Base-by-base conservation (phyloP, 2,888 invertebrate species). In the Hirtodrosophila alboralis region DNA sequence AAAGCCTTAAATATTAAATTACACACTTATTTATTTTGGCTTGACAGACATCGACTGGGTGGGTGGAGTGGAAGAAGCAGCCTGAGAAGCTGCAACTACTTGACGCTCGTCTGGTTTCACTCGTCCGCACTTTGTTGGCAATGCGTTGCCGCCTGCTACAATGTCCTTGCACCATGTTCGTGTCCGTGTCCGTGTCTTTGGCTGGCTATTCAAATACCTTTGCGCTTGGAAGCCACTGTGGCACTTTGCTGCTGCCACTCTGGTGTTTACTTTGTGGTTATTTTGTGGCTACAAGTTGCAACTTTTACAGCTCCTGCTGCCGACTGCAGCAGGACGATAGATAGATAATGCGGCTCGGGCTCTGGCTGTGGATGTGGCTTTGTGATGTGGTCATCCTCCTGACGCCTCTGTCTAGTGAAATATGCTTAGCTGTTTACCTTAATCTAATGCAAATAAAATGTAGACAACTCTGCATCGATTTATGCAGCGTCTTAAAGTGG, bases 211-310 rank as follows among this genome's bases (percentile, higher is more conserved):
- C 75, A 81, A 84, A 80, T 80, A 76, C 67, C 76, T 60, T 66
- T 58, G 52, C 34, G 13, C 49, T 48, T 18, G 57, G 14, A 44
- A 43, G 34, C 58, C 48, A 49, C 37, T 41, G 31, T 34, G 41
- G 27, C 56, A 45, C 38, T 43, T 36, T 54, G 21, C 48, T 9
- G 31, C 34, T 57, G 77, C 60, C 71, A 75, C 79, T 85, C 59
- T 67, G 64, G 81, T 83, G 81, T 83, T 83, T 83, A 83, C 86
- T 85, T 85, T 83, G 81, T 72, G 86, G 86, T 72, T 81, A 83
- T 81, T 85, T 81, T 85, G 84, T 66, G 81, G 85, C 76, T 83
- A 71, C 84, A 69, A 83, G 76, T 75, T 85, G 85, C 84, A 79
- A 83, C 76, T 85, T 85, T 83, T 69, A 66, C 56, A 21, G 23